Evolutionary conservation across 1,140 invertebrate species (phyloP).

Genomic region (Papilio xuthus): DNA sequence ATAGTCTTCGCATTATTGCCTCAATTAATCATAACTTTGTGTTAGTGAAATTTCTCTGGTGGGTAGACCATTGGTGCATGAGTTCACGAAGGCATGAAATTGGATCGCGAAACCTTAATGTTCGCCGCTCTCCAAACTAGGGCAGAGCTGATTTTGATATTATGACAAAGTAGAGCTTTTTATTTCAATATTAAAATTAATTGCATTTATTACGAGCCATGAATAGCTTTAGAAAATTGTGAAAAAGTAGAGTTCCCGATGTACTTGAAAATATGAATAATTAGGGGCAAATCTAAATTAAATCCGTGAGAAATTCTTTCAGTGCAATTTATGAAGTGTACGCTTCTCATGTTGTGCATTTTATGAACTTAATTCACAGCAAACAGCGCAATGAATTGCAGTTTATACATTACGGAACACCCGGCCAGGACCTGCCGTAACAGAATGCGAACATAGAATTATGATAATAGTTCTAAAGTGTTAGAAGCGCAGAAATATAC

Average conservation of each 20-base stretch:
- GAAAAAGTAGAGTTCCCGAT: conserved; percentile 41
- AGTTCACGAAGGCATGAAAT: conserved; percentile 79
- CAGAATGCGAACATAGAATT: conserved; percentile 72
- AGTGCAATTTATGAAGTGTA: conserved; percentile 36
- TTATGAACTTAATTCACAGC: conserved; percentile 37
- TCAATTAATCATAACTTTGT: conserved; percentile 81
- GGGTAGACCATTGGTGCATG: conserved; percentile 73
- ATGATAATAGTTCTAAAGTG: conserved; percentile 77
- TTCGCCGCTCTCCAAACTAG: conserved; percentile 64
- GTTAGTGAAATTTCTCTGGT: conserved; percentile 78
- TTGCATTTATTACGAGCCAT: conserved; percentile 44
- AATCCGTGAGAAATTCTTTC: conserved; percentile 36
- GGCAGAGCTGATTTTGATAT: conserved; percentile 69
- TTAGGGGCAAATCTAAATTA: conserved; percentile 39
- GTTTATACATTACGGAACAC: conserved; percentile 46
- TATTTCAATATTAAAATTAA: conserved; percentile 50
- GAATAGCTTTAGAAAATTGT: conserved; percentile 40
- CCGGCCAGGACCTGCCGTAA: conserved; percentile 59
- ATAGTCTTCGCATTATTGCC: conserved; percentile 71
- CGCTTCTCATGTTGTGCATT: conserved; percentile 37
- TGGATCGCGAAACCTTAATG: conserved; percentile 74
- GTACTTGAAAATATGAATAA: conserved; percentile 44
- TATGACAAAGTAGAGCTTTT: conserved; percentile 53
- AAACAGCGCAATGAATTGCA: conserved; percentile 43
- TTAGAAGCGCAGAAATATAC: conserved; percentile 70